Percentiles rank a stretch among this genome's conserved stretches.
Conservation (phyloP, 1,140 invertebrate genomes). For the Elymnias hypermnestra region DNA sequence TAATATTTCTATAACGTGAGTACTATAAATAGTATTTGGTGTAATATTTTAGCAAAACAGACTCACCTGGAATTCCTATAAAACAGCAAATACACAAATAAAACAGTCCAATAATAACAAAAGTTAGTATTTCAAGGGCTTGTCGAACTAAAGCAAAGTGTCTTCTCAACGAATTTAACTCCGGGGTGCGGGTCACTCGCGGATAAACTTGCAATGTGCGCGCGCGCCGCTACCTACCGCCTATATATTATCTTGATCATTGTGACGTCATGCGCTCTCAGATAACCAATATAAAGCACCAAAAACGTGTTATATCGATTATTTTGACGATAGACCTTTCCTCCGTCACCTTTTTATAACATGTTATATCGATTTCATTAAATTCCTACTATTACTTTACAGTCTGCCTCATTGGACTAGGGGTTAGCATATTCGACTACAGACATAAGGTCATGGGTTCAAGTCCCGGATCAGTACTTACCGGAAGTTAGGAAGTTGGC, state of each 20-base stretch:
- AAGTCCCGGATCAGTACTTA: too few species aligned
- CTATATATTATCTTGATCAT: conserved; percentile 48
- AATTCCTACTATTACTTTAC: too few species aligned
- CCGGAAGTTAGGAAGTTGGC: too few species aligned
- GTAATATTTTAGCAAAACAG: too few species aligned
- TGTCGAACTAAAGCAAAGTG: conserved; percentile 9
- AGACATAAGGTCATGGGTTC: too few species aligned
- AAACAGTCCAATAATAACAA: neutral
- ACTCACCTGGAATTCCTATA: conserved; percentile 7
- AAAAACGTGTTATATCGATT: conserved; percentile 20
- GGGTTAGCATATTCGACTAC: too few species aligned
- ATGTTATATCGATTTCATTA: conserved; percentile 18
- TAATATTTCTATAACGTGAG: too few species aligned
- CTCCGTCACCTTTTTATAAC: neutral
- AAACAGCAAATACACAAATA: neutral
- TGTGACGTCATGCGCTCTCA: conserved; percentile 41
- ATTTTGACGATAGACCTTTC: neutral
- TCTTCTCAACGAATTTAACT: conserved; percentile 26
- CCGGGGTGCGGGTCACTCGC: conserved; percentile 36
- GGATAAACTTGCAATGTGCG: conserved; percentile 46
- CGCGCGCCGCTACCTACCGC: conserved; percentile 37
- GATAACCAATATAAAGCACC: conserved; percentile 14
- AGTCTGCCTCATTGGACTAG: too few species aligned
- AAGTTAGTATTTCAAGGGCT: neutral
- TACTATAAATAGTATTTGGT: too few species aligned